A percentile compares a stretch with the other conserved stretches of the same genome.
Conservation (phyloP, 2,888 invertebrate genomes). For the Zhengitettix transpicula region DNA sequence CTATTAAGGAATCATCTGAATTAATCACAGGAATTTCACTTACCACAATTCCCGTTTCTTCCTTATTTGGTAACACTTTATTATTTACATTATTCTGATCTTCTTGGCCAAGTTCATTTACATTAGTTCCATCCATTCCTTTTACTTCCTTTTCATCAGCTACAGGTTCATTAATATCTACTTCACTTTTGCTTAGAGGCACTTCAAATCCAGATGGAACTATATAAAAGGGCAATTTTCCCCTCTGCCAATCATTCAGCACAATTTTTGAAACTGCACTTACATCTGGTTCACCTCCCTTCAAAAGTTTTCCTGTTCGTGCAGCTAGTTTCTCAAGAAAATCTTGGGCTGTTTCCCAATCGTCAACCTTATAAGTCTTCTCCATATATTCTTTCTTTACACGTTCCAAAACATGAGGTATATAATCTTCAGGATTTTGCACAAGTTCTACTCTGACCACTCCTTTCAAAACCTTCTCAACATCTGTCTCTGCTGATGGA, state of each 20-base stretch:
- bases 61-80: not conserved
- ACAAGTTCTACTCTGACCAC: constrained; percentile 93
- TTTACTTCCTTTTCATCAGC: not conserved
- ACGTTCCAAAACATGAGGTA: constrained; percentile 66
- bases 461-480: constrained; percentile 89
- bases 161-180: not conserved
- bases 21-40: no score
- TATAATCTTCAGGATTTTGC: constrained; percentile 88
- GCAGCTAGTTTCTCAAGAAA: constrained; percentile 84
- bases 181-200: constrained; percentile 33
- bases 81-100: constrained; percentile 17
- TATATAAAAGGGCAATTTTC: constrained; percentile 89
- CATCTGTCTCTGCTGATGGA: constrained; percentile 88
- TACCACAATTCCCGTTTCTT: no score
- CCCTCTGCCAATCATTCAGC: constrained; percentile 96
- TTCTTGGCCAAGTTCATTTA: constrained; percentile 22
- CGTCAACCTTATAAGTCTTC: constrained; percentile 75
- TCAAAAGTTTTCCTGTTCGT: constrained; percentile 75
- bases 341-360: constrained; percentile 67
- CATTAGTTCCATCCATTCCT: constrained; percentile 3
- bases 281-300: constrained; percentile 94
- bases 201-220: constrained; percentile 68
- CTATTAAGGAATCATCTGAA: no score
- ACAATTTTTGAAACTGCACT: constrained; percentile 81
- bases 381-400: constrained; percentile 77